A percentile compares a stretch with the other conserved stretches of the same genome.
Conservation (phyloP, 2,113 vertebrate genomes). For the Oenanthe oenanthe region DNA sequence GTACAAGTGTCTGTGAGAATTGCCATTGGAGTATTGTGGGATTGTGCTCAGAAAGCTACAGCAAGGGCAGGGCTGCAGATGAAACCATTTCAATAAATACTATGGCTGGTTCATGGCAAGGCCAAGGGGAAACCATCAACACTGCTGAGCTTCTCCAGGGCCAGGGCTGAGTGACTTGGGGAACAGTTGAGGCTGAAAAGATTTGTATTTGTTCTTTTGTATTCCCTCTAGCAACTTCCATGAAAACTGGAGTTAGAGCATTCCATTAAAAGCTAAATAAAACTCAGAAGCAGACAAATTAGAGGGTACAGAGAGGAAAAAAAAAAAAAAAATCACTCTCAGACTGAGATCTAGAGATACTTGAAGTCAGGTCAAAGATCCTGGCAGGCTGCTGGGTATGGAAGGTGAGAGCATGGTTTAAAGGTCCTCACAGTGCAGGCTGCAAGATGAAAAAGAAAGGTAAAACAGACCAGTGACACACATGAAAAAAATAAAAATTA, state of each 20-base stretch:
- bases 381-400: neutral
- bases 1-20: neutral
- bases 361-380: neutral
- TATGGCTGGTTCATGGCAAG: neutral
- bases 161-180: neutral
- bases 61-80: neutral
- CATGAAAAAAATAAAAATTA: neutral
- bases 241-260: neutral
- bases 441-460: neutral
- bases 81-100: neutral
- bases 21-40: neutral
- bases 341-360: neutral
- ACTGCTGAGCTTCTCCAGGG: neutral
- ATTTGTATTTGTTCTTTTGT: neutral
- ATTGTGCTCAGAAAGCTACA: neutral
- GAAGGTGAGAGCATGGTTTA: neutral
- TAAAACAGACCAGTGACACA: neutral
- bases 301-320: neutral
- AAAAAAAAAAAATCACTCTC: neutral
- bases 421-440: neutral
- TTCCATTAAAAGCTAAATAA: neutral
- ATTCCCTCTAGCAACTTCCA: neutral
- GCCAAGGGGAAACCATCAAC: neutral
- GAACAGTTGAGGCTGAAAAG: neutral
- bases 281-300: neutral